A percentile compares a stretch with the other conserved stretches of the same genome.
phyloP scores from a whole-genome alignment of 2,113 vertebrate genomes.

The Clarias batrachus region DNA sequence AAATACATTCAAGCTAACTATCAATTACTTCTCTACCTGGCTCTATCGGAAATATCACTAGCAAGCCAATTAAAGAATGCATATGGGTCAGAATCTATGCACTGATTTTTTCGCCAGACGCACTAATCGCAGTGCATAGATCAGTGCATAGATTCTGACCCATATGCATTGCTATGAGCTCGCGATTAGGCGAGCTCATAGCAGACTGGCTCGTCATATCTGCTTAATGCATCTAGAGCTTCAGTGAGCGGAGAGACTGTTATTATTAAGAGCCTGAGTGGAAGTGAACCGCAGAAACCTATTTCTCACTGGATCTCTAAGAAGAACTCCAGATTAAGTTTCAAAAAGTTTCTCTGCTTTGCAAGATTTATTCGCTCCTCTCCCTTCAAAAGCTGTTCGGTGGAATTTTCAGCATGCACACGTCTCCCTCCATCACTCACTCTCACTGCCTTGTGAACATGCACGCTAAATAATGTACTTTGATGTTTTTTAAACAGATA shows the following conservation, averaged over 20 bases:
- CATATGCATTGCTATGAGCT: too few relatives aligned
- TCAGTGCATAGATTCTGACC: too few relatives aligned
- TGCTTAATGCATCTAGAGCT: slow-evolving; percentile 18
- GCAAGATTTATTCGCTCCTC: slow-evolving; percentile 45
- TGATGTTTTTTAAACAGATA: slow-evolving; percentile 57
- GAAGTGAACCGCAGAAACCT: slow-evolving; percentile 21
- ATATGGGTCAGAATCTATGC: background rate
- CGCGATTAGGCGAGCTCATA: slow-evolving; percentile 12
- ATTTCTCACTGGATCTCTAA: slow-evolving; percentile 35
- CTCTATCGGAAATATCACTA: background rate
- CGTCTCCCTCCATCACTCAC: slow-evolving; percentile 24
- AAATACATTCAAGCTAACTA: background rate
- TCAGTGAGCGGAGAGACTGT: slow-evolving; percentile 6
- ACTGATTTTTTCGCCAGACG: background rate
- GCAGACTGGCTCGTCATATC: slow-evolving; percentile 23
- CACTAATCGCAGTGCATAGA: too few relatives aligned
- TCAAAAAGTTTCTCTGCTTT: slow-evolving; percentile 46
- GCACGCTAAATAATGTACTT: slow-evolving; percentile 55
- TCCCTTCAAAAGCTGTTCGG: slow-evolving; percentile 40
- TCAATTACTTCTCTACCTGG: background rate
- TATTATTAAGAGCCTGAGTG: slow-evolving; percentile 21
- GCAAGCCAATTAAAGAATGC: background rate
- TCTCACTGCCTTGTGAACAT: slow-evolving; percentile 28
- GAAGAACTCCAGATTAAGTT: slow-evolving; percentile 38
- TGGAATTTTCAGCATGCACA: slow-evolving; percentile 35